Percentiles rank a stretch among this genome's conserved stretches.
These are phyloP conservation scores for Andrena dorsata DNA, from an alignment of 2,888 invertebrate genomes.

Conservation along the genomic window DNA sequence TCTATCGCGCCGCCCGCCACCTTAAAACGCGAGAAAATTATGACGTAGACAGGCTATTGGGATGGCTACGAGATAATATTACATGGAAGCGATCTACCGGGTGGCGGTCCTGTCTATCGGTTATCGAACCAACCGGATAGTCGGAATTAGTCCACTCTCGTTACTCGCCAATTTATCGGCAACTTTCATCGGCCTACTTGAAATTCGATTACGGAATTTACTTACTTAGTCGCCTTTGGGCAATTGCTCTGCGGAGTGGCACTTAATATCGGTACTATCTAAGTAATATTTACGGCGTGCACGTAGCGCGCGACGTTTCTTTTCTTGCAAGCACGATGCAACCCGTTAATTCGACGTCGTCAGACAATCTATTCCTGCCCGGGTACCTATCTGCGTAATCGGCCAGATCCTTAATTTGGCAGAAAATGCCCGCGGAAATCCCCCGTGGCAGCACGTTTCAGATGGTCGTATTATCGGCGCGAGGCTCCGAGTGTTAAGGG, in stretches of 20 bases:
- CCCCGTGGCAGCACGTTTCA: background rate
- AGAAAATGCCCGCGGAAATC: background rate
- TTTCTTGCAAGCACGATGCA: background rate
- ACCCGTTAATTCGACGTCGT: background rate
- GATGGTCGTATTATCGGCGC: slow-evolving; percentile 14
- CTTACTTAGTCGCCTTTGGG: background rate
- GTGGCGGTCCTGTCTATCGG: slow-evolving; percentile 42
- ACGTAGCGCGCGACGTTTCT: background rate
- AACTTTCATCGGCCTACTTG: slow-evolving; percentile 7
- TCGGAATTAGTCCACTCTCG: slow-evolving; percentile 22
- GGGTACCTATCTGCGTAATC: background rate
- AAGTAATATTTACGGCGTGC: too few relatives aligned
- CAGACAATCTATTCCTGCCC: background rate
- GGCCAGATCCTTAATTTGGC: slow-evolving; percentile 5
- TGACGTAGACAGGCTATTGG: slow-evolving; percentile 51
- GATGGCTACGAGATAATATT: background rate
- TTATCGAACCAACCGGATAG: slow-evolving; percentile 50
- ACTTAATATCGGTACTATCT: background rate
- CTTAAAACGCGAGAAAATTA: slow-evolving; percentile 60
- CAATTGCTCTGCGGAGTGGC: background rate
- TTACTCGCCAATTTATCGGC: slow-evolving; percentile 18
- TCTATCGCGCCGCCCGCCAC: slow-evolving; percentile 28
- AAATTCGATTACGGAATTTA: background rate
- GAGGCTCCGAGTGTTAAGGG: slow-evolving; percentile 22
- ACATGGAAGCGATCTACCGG: slow-evolving; percentile 33